Base-by-base conservation (phyloP, 1,140 invertebrate species). In the Venturia canescens region DNA sequence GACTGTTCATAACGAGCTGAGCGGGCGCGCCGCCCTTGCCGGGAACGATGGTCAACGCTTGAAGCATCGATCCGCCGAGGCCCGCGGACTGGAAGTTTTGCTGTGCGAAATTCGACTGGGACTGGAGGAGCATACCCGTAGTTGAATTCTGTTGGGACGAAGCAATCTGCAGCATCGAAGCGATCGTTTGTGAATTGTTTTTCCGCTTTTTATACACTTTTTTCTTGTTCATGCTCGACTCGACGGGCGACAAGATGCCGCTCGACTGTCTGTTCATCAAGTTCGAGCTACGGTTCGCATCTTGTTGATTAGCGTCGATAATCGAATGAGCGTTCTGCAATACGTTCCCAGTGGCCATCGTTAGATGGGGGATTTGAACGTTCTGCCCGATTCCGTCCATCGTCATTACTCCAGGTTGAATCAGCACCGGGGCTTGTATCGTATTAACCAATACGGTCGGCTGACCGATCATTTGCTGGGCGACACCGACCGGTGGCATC, bases 371-470 rank as follows among this genome's bases (percentile, higher is more conserved):
- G 86, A 95, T 90, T 69, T 95, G 94, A 57, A 94, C 91, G 81
- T 95, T 95, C 82, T 95, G 94, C 80, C 94, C 92, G n/a, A 95
- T 93, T 16, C 94, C 92, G 83, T 92, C 92, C 92, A 92, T 94
- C 87, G 80, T 95, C 94, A 90, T 96, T 67, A 96, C 94, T 3
- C 96, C 94, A 5, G 95, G 95, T 89, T 96, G 96, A 69, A 97
- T 94, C 11, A 97, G 94, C 70, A 97, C 96, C 0, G 96, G 96
- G 23, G 95, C 94, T 81, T 95, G 95, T 81, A 97, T 92, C 0
- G 96, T 95, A 86, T 97, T 97, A 0, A 97, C 95, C 13, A 98
- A 92, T 1, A 97, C 95, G 0, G 96, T 95, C 21, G 95, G 96
- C 86, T 97, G 96, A 1, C 94, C 94, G 31, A 95, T 90, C 2